Evolutionary conservation across 2,113 vertebrate species (phyloP).

Genomic region (Dipodomys ordii): DNA sequence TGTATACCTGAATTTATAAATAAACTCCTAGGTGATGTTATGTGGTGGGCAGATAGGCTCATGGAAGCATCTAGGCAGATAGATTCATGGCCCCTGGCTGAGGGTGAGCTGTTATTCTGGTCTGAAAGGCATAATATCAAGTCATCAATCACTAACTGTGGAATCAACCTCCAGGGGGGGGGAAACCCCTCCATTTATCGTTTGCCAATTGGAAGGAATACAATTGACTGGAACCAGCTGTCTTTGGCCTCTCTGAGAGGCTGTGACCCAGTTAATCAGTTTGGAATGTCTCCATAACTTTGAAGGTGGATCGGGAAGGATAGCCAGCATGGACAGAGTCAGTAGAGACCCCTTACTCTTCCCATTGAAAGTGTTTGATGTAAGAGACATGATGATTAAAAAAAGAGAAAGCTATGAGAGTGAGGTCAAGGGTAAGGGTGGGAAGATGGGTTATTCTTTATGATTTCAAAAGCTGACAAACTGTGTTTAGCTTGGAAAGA

Average conservation of each 20-base stretch:
- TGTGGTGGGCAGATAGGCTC: slow-evolving; percentile 16
- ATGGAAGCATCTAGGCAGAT: slow-evolving; percentile 49
- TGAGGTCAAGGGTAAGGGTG: slow-evolving; percentile 64
- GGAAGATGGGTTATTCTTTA: slow-evolving; percentile 75
- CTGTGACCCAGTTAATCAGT: slow-evolving; percentile 88
- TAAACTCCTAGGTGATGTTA: slow-evolving; percentile 9
- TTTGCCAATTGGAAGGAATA: slow-evolving; percentile 87
- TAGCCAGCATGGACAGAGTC: slow-evolving; percentile 82
- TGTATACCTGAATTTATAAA: not conserved
- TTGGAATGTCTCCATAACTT: slow-evolving; percentile 87
- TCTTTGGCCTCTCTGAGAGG: slow-evolving; percentile 84
- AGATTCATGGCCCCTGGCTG: slow-evolving; percentile 34
- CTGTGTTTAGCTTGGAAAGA: slow-evolving; percentile 74
- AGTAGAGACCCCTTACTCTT: slow-evolving; percentile 79
- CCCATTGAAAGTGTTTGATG: slow-evolving; percentile 80
- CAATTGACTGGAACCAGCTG: slow-evolving; percentile 88
- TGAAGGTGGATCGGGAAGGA: slow-evolving; percentile 85
- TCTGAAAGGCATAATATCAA: slow-evolving; percentile 71
- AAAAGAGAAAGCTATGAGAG: slow-evolving; percentile 74
- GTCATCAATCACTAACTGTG: slow-evolving; percentile 83
- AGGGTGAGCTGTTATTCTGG: slow-evolving; percentile 67
- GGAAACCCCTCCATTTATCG: slow-evolving; percentile 82
- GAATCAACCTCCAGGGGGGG: slow-evolving; percentile 70
- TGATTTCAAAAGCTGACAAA: slow-evolving; percentile 77
- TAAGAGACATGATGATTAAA: slow-evolving; percentile 81